A percentile compares a stretch with the other conserved stretches of the same genome.
Conservation (phyloP, 2,113 vertebrate genomes). For the Carlito syrichta region DNA sequence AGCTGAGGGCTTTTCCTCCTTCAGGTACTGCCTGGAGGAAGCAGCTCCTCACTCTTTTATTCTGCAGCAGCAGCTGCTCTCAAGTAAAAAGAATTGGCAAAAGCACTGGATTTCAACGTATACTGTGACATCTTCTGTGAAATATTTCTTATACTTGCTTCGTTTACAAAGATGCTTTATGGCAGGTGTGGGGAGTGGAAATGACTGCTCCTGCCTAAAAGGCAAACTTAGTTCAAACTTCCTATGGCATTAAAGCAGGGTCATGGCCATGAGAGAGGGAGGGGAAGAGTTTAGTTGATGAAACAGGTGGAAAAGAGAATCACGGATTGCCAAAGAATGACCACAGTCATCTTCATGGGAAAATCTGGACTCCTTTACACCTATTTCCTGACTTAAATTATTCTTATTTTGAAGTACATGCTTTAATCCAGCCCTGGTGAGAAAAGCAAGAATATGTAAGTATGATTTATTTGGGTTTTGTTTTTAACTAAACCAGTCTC, state of each 20-base stretch:
- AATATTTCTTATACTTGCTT: not conserved
- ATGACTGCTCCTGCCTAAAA: not conserved
- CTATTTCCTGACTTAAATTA: not conserved
- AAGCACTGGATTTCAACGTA: no score
- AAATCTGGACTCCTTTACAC: not conserved
- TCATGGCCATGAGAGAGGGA: not conserved
- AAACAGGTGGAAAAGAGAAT: not conserved
- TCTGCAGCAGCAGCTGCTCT: not conserved
- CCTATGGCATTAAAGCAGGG: not conserved
- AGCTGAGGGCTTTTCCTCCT: not conserved
- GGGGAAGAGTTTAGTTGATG: no score
- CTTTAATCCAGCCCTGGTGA: not conserved
- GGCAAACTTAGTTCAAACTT: not conserved
- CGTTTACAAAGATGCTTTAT: not conserved
- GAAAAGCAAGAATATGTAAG: not conserved
- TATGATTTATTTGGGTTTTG: not conserved
- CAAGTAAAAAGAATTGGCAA: not conserved
- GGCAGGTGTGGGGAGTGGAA: not conserved
- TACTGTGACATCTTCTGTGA: no score
- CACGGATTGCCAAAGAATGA: not conserved
- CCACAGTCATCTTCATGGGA: not conserved
- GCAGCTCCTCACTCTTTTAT: not conserved
- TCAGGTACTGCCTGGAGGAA: not conserved
- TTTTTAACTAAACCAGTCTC: not conserved
- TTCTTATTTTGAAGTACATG: not conserved